A percentile compares a stretch with the other conserved stretches of the same genome.
Evolutionary conservation across 2,113 vertebrate species (phyloP).

Genomic region (Perccottus glenii): DNA sequence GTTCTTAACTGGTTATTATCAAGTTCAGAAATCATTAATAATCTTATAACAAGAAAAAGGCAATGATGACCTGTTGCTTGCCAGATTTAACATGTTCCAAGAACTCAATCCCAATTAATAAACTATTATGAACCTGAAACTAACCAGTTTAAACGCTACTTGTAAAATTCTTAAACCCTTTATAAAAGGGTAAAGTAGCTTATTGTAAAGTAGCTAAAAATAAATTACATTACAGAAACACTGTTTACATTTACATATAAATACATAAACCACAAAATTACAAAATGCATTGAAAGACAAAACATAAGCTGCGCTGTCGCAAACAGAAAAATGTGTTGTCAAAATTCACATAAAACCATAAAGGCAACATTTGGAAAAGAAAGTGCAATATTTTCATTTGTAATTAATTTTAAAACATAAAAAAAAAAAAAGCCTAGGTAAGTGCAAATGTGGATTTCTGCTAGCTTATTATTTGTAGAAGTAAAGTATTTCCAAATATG

Average conservation of each 20-base stretch:
- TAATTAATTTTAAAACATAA: not conserved
- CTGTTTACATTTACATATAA: not conserved
- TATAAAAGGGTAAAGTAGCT: not conserved
- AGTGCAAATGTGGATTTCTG: not conserved
- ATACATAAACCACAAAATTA: conserved; percentile 6
- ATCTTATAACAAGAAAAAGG: too few species aligned
- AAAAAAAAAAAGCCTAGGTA: not conserved
- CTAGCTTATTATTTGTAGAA: conserved; percentile 35
- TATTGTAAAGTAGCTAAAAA: not conserved
- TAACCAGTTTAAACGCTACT: too few species aligned
- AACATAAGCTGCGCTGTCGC: not conserved
- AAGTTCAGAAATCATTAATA: too few species aligned
- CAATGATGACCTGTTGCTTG: too few species aligned
- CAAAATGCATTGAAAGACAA: conserved; percentile 1
- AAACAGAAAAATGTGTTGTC: not conserved
- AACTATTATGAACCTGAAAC: too few species aligned
- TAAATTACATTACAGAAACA: not conserved
- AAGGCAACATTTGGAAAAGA: conserved; percentile 8
- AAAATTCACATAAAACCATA: conserved; percentile 8
- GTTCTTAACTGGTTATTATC: too few species aligned
- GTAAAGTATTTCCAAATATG: conserved; percentile 5
- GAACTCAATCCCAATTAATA: too few species aligned
- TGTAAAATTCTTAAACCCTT: too few species aligned
- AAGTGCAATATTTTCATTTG: conserved; percentile 22
- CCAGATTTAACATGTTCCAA: too few species aligned